A percentile compares a stretch with the other conserved stretches of the same genome.
These are phyloP conservation scores for Dioctria rufipes DNA, from an alignment of 2,888 invertebrate species.

Conservation along the genomic window DNA sequence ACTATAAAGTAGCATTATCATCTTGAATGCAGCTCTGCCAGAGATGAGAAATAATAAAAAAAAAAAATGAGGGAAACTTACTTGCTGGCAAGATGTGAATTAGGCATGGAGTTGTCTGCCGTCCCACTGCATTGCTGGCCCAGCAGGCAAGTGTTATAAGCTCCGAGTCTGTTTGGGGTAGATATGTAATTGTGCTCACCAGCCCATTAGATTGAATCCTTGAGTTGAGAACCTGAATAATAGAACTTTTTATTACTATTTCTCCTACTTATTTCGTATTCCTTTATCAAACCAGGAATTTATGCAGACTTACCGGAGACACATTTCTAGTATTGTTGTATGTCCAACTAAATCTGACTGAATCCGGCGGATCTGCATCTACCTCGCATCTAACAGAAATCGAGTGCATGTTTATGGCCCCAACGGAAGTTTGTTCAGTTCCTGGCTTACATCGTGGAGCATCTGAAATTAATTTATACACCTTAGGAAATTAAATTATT, in stretches of 20 bases:
- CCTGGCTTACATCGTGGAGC: constrained; percentile 85
- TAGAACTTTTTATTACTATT: not conserved
- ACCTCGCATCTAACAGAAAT: constrained; percentile 86
- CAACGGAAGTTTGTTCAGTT: constrained; percentile 79
- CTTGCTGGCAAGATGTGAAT: constrained; percentile 87
- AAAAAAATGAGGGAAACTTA: constrained; percentile 71
- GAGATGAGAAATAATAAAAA: too few relatives aligned
- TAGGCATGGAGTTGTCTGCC: constrained; percentile 85
- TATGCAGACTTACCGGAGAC: constrained; percentile 75
- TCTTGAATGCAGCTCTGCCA: not conserved
- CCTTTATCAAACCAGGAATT: not conserved
- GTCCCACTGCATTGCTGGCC: constrained; percentile 88
- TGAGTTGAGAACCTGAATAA: constrained; percentile 72
- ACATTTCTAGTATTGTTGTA: constrained; percentile 86
- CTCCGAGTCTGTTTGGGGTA: constrained; percentile 75
- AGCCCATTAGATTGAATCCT: constrained; percentile 73
- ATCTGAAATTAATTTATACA: constrained; percentile 72
- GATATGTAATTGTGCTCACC: constrained; percentile 76
- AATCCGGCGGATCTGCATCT: constrained; percentile 82
- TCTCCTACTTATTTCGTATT: not conserved
- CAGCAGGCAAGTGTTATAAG: constrained; percentile 90
- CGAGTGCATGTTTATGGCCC: constrained; percentile 81
- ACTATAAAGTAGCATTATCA: not conserved
- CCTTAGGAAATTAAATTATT: constrained; percentile 43
- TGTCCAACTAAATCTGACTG: constrained; percentile 86